Conservation (phyloP, 1,140 invertebrate species). For the Argopecten irradians region DNA sequence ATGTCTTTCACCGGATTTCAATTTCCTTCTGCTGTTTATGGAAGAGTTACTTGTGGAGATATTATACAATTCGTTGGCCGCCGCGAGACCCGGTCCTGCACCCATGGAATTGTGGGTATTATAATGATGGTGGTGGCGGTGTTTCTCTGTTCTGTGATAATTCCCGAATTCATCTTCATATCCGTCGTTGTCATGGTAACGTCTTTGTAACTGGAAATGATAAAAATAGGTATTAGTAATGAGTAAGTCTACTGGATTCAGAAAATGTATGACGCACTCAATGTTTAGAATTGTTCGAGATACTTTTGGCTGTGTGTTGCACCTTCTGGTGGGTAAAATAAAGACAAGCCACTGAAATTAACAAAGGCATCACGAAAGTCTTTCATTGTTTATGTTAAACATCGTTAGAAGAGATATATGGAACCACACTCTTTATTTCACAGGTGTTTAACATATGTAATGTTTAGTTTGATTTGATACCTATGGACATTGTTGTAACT, state of each 20-base stretch:
- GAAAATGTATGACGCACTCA: too few species aligned
- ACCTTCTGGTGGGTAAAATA: too few species aligned
- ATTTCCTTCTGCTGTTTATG: constrained; percentile 49
- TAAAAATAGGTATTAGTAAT: not conserved
- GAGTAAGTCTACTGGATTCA: not conserved
- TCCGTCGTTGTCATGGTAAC: constrained; percentile 29
- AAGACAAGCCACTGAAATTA: too few species aligned
- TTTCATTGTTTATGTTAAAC: too few species aligned
- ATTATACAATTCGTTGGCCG: constrained; percentile 27
- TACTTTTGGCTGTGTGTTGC: too few species aligned
- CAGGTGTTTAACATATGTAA: too few species aligned
- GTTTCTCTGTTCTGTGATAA: constrained; percentile 46
- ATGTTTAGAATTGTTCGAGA: too few species aligned
- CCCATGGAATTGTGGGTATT: constrained; percentile 17
- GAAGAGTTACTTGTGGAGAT: constrained; percentile 49
- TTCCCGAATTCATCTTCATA: constrained; percentile 35
- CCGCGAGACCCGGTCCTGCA: constrained; percentile 29
- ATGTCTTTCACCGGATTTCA: constrained; percentile 45
- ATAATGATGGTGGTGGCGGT: constrained; percentile 39
- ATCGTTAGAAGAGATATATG: too few species aligned
- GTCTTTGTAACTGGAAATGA: constrained; percentile 29
- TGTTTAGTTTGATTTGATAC: too few species aligned
- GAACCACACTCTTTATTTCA: too few species aligned
- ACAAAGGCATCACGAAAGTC: too few species aligned
- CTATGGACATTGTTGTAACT: too few species aligned